phyloP scores from a whole-genome alignment of 2,113 vertebrate genomes.

The Cebus imitator region DNA sequence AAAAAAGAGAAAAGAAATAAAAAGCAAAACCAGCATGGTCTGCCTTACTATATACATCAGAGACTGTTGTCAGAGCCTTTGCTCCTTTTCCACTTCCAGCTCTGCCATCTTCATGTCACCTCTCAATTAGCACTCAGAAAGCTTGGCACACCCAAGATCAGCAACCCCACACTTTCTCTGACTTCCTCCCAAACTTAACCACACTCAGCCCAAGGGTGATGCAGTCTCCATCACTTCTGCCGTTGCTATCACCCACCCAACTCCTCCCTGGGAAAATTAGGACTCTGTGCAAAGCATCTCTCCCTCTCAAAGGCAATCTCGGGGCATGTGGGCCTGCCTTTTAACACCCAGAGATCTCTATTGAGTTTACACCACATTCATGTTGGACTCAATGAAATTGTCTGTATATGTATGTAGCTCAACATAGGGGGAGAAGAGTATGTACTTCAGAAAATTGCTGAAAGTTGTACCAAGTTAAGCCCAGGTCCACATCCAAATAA shows the following conservation, averaged over 20 bases:
- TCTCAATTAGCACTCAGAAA: background rate
- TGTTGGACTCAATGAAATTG: background rate
- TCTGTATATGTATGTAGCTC: background rate
- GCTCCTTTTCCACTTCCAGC: background rate
- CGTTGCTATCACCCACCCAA: background rate
- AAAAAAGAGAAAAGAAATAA: background rate
- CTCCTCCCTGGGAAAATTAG: background rate
- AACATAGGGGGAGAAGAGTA: background rate
- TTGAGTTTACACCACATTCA: constrained; percentile 20
- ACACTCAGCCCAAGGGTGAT: background rate
- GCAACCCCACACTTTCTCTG: background rate
- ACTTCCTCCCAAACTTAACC: background rate
- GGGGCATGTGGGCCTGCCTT: background rate
- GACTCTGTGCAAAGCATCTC: background rate
- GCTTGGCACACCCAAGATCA: background rate
- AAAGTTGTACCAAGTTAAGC: constrained; percentile 38
- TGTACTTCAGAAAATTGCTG: constrained; percentile 36
- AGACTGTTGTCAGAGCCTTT: background rate
- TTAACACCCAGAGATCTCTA: background rate
- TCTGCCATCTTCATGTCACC: background rate
- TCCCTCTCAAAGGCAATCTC: background rate
- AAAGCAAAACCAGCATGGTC: background rate
- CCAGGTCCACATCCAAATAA: constrained; percentile 30
- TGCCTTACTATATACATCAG: background rate
- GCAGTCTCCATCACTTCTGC: background rate